Evolutionary conservation across 1,140 invertebrate genomes (phyloP), one percentile per base, ranked within the genome.

Genomic region (Luehdorfia chinensis): DNA sequence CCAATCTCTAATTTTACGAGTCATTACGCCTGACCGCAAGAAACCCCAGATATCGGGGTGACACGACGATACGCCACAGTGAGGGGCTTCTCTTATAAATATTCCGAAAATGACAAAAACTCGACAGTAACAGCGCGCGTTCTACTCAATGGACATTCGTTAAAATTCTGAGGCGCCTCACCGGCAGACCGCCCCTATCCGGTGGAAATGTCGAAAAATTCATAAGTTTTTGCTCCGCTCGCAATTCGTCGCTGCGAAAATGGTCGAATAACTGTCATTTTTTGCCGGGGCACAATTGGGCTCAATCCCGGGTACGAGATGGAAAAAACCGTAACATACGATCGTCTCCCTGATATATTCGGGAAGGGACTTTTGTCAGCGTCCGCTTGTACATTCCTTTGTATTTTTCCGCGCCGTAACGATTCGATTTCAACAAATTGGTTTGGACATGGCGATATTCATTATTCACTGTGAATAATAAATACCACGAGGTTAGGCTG

Each of bases 1-100:
- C 34, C 55, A 59, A 65, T 58, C 57, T 64, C 37, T 67, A 70
- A 70, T 70, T 70, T 70, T 53, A 59, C 66, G 66, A 49, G 55
- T 66, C 66, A 61, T 64, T 66, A 66, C 52, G 18, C 44, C 21
- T 37, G 51, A 27, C 53, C 34, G 41, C 52, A 16, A 48, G 31
- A 15, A 41, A 47, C 16, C 48, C 39, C 41, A 36, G 18, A 7
- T 18, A 25, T 7, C 31, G 37, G 57, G 55, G 53, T 34, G 55
- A 53, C 60, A 51, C 47, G 16, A 31, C 11, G 33, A 25, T 30
- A 50, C 47, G 46, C 49, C 37, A 11, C 25, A 43, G 50, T 48
- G 45, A 53, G 55, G 55, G 55, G 53, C 47, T 54, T 49, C 54
- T 31, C 44, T 47, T 44, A 64, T 68, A 66, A 66, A 69, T 69